Evolutionary conservation across 1,140 invertebrate genomes (phyloP).

Genomic region (Drosophila ananassae): DNA sequence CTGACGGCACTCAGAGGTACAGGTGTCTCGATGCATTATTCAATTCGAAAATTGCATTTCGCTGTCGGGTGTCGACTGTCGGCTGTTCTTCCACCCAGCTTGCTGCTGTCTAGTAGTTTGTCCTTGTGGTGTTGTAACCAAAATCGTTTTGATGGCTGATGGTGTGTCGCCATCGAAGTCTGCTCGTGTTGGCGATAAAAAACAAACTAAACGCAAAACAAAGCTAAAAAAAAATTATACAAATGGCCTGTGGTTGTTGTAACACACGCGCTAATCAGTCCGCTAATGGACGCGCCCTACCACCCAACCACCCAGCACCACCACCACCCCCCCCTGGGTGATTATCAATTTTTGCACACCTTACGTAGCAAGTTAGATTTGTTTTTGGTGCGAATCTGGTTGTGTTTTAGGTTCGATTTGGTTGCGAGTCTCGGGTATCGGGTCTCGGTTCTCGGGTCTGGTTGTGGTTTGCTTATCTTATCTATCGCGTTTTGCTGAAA

Average conservation of each 20-base stretch:
- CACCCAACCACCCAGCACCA: slow-evolving; percentile 7
- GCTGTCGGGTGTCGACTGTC: slow-evolving; percentile 13
- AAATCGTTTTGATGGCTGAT: slow-evolving; percentile 59
- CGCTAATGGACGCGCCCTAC: slow-evolving; percentile 39
- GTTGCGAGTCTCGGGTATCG: neutral
- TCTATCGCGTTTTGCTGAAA: slow-evolving; percentile 70
- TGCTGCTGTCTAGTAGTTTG: slow-evolving; percentile 39
- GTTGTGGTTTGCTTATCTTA: slow-evolving; percentile 62
- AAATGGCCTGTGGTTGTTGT: slow-evolving; percentile 40
- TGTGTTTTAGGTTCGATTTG: slow-evolving; percentile 34
- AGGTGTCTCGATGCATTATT: slow-evolving; percentile 52
- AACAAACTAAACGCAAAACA: slow-evolving; percentile 20
- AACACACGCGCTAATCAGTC: slow-evolving; percentile 74
- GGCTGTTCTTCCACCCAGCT: slow-evolving; percentile 7
- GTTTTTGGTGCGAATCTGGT: slow-evolving; percentile 21
- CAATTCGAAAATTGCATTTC: slow-evolving; percentile 56
- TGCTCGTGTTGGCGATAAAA: slow-evolving; percentile 69
- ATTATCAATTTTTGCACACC: slow-evolving; percentile 73
- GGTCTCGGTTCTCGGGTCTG: neutral
- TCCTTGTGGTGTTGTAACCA: slow-evolving; percentile 65
- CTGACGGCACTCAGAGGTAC: slow-evolving; percentile 19
- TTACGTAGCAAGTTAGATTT: slow-evolving; percentile 32
- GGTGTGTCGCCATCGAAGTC: slow-evolving; percentile 45
- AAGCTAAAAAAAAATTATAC: slow-evolving; percentile 21
- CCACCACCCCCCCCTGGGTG: slow-evolving; percentile 11